Percentiles rank a stretch among this genome's conserved stretches.
Conservation (phyloP, 1,140 invertebrate genomes). For the Bombus confusus region DNA sequence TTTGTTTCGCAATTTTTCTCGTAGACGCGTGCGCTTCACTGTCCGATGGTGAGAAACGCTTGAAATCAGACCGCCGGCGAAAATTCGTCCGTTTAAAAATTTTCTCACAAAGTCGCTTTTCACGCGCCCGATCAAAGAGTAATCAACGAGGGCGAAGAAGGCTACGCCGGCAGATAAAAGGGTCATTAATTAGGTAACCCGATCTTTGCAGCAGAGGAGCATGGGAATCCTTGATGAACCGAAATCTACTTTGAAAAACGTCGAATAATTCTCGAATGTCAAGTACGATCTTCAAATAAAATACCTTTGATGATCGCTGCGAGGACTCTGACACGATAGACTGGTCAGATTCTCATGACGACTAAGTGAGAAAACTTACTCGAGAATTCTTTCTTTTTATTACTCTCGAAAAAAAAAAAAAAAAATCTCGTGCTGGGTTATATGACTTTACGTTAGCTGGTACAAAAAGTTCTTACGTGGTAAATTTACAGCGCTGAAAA, state of each 20-base stretch:
- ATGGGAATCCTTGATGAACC: conserved; percentile 45
- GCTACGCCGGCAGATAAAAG: conserved; percentile 34
- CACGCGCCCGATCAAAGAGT: conserved; percentile 62
- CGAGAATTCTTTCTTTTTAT: neutral
- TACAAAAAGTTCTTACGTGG: too few species aligned
- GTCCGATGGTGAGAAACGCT: neutral
- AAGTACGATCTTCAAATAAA: conserved; percentile 8
- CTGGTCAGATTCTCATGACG: neutral
- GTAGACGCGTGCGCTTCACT: neutral
- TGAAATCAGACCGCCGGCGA: neutral
- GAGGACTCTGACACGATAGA: neutral
- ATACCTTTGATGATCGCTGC: neutral
- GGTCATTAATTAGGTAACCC: conserved; percentile 63
- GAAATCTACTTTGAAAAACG: neutral
- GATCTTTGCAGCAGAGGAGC: conserved; percentile 41
- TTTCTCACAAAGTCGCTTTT: conserved; percentile 51
- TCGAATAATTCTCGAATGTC: conserved; percentile 11
- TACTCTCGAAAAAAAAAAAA: too few species aligned
- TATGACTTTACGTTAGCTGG: too few species aligned
- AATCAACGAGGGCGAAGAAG: conserved; percentile 53
- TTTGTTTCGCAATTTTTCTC: neutral
- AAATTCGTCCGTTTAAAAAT: conserved; percentile 49
- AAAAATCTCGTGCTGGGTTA: too few species aligned
- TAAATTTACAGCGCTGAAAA: too few species aligned
- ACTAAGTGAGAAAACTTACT: conserved; percentile 4